A percentile compares a stretch with the other conserved stretches of the same genome.
Conservation (phyloP, 2,888 invertebrate species). For the Noctua janthina region DNA sequence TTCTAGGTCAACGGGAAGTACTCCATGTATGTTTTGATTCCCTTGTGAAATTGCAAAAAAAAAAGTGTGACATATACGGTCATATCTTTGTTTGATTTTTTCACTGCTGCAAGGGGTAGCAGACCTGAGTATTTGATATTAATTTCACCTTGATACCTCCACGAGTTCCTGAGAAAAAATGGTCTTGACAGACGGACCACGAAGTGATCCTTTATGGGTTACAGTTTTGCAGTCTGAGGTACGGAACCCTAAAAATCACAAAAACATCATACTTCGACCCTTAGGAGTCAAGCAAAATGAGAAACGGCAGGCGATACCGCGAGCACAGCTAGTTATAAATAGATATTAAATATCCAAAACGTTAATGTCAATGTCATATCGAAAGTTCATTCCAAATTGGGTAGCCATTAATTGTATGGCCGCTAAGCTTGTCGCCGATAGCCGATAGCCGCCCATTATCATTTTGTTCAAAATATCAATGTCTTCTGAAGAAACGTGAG, state of each 20-base stretch:
- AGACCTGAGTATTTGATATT: too few relatives aligned
- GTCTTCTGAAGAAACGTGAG: background rate
- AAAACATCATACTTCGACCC: background rate
- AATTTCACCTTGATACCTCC: too few relatives aligned
- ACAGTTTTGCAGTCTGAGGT: too few relatives aligned
- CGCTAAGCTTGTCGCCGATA: constrained; percentile 11
- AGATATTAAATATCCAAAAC: background rate
- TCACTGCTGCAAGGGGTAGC: too few relatives aligned
- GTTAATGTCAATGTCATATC: constrained; percentile 7
- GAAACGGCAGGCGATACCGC: background rate
- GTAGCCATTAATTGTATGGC: background rate
- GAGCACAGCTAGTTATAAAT: background rate
- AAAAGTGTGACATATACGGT: too few relatives aligned
- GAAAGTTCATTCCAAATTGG: constrained; percentile 17
- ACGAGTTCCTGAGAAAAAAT: too few relatives aligned
- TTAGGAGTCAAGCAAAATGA: background rate
- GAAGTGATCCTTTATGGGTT: too few relatives aligned
- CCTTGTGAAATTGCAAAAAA: too few relatives aligned
- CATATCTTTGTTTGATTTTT: too few relatives aligned
- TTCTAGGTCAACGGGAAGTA: too few relatives aligned
- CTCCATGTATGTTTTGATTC: too few relatives aligned
- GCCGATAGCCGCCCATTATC: background rate
- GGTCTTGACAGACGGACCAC: too few relatives aligned
- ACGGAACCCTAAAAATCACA: background rate
- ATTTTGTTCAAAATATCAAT: background rate